These are phyloP conservation scores for Perccottus glenii DNA, from an alignment of 2,113 vertebrate genomes.

Conservation along the genomic window DNA sequence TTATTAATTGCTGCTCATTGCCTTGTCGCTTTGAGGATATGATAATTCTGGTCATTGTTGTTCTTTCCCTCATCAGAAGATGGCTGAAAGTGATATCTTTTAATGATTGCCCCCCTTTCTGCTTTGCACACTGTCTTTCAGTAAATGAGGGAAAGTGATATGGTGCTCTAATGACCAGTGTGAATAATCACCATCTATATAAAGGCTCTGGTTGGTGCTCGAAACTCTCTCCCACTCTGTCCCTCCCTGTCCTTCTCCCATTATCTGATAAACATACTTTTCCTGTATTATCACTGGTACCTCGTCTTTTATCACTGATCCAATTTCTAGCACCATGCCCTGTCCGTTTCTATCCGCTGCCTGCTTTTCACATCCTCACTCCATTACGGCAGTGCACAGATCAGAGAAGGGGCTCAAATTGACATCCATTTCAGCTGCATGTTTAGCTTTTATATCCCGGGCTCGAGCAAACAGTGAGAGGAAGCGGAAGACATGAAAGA, in stretches of 20 bases:
- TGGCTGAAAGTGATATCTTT: slow-evolving; percentile 79
- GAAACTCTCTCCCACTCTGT: slow-evolving; percentile 62
- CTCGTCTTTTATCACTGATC: slow-evolving; percentile 32
- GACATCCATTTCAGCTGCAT: slow-evolving; percentile 65
- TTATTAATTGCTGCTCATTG: slow-evolving; percentile 66
- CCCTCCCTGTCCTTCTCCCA: slow-evolving; percentile 44
- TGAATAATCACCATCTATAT: slow-evolving; percentile 84
- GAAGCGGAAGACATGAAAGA: slow-evolving; percentile 68
- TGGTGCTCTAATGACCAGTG: slow-evolving; percentile 81
- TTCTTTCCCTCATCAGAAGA: slow-evolving; percentile 71
- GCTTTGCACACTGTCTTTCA: slow-evolving; percentile 76
- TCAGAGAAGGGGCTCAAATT: slow-evolving; percentile 72
- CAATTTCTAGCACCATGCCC: slow-evolving; percentile 12
- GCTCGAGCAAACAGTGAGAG: slow-evolving; percentile 39
- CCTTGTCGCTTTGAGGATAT: slow-evolving; percentile 60
- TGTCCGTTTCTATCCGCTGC: slow-evolving; percentile 32
- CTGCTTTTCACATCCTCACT: slow-evolving; percentile 60
- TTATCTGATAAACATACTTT: slow-evolving; percentile 16
- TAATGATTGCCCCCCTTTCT: slow-evolving; percentile 80
- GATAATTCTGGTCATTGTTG: slow-evolving; percentile 29
- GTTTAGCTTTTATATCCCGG: slow-evolving; percentile 70
- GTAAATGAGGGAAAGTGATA: slow-evolving; percentile 87
- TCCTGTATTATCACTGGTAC: neutral
- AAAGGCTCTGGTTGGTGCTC: slow-evolving; percentile 78
- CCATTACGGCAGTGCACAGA: slow-evolving; percentile 66